Evolutionary conservation across 2,113 vertebrate genomes (phyloP).

Genomic region (Misgurnus mizolepis): DNA sequence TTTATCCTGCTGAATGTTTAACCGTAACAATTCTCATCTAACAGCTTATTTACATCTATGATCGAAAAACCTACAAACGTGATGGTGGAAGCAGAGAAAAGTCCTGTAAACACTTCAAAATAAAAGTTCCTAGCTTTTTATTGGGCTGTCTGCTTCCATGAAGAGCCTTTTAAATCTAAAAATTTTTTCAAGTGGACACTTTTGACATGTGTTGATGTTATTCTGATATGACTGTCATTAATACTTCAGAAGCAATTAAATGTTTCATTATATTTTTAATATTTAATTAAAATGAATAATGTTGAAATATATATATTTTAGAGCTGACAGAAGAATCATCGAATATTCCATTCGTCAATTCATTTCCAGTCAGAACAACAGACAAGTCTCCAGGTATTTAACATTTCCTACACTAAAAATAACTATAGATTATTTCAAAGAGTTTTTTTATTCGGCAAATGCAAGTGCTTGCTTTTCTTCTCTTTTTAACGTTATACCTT

Average conservation of each 20-base stretch:
- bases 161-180: no score
- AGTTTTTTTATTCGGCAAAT: background rate
- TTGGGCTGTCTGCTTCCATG: no score
- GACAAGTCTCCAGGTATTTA: constrained; percentile 44
- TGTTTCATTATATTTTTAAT: constrained; percentile 3
- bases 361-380: constrained; percentile 46
- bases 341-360: background rate
- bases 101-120: no score
- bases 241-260: background rate
- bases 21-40: no score
- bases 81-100: no score
- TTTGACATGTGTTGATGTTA: no score
- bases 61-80: no score
- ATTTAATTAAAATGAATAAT: no score
- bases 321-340: constrained; percentile 33
- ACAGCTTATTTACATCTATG: no score
- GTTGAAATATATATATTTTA: constrained; percentile 1
- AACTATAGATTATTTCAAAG: background rate
- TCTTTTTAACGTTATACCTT: background rate
- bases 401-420: background rate
- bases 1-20: no score
- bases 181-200: no score
- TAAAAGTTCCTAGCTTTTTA: no score
- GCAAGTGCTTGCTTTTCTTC: constrained; percentile 26
- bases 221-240: background rate